Evolutionary conservation across 1,140 invertebrate species (phyloP).

Genomic region (Battus philenor): DNA sequence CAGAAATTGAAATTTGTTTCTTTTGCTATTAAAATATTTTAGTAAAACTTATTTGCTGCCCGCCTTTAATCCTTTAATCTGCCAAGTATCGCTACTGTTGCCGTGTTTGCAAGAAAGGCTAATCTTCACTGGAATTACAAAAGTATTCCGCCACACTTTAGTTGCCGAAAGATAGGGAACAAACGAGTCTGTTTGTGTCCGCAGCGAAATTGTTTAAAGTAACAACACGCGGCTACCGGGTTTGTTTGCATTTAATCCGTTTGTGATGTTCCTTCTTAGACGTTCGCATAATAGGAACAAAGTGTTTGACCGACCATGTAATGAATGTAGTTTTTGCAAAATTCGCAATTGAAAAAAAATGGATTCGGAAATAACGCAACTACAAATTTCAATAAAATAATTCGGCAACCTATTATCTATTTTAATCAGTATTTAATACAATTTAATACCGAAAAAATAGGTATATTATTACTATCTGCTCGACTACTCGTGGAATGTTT

Average conservation of each 20-base stretch:
- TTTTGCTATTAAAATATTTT: slow-evolving; percentile 18
- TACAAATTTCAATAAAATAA: no score
- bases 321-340: slow-evolving; percentile 21
- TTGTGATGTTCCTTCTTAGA: slow-evolving; percentile 54
- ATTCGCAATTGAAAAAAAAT: no score
- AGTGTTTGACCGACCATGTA: slow-evolving; percentile 29
- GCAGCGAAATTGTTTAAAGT: slow-evolving; percentile 61
- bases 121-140: slow-evolving; percentile 51
- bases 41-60: slow-evolving; percentile 43
- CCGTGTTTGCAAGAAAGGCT: slow-evolving; percentile 39
- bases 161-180: slow-evolving; percentile 35
- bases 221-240: slow-evolving; percentile 51
- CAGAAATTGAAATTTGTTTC: slow-evolving; percentile 1
- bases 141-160: slow-evolving; percentile 23
- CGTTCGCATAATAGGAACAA: slow-evolving; percentile 54
- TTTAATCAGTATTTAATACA: no score
- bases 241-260: slow-evolving; percentile 68
- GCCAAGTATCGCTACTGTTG: slow-evolving; percentile 47
- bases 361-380: no score
- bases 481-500: no score
- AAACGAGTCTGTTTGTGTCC: slow-evolving; percentile 62
- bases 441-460: no score
- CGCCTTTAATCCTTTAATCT: slow-evolving; percentile 63
- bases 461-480: no score
- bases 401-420: no score